These are phyloP conservation scores for Hydra vulgaris DNA, from an alignment of 30 jellyfish, hydroid and myxozoan genomes.

Conservation along the genomic window DNA sequence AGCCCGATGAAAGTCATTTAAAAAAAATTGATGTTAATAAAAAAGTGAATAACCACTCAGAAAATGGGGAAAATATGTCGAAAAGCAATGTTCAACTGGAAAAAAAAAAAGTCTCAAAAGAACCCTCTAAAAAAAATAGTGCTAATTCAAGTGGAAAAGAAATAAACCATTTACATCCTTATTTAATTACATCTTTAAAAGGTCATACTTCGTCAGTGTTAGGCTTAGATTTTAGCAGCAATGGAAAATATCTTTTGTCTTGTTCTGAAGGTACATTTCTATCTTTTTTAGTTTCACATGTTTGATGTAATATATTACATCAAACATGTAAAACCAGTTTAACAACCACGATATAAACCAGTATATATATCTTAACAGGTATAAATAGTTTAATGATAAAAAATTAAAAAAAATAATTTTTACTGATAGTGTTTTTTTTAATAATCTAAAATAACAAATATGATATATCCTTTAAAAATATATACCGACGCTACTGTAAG, in stretches of 20 bases:
- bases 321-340: no score
- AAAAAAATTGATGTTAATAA: background rate
- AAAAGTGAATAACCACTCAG: background rate
- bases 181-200: constrained; percentile 51
- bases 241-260: constrained; percentile 74
- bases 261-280: constrained; percentile 71
- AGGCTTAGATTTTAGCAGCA: constrained; percentile 50
- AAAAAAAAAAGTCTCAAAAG: background rate
- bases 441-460: no score
- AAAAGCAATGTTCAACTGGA: background rate
- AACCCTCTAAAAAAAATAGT: constrained; percentile 6
- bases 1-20: background rate
- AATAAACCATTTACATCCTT: constrained; percentile 36
- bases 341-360: no score
- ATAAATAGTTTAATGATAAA: no score
- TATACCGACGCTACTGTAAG: no score
- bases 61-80: background rate
- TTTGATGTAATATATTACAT: background rate
- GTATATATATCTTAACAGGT: no score
- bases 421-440: no score
- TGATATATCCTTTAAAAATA: no score
- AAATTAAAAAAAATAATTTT: no score
- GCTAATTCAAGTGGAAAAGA: constrained; percentile 22
- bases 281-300: no score
- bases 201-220: constrained; percentile 79